Evolutionary conservation across 2,113 vertebrate genomes (phyloP), one percentile per base, ranked within the genome.

Genomic region (Erythrolamprus reginae): DNA sequence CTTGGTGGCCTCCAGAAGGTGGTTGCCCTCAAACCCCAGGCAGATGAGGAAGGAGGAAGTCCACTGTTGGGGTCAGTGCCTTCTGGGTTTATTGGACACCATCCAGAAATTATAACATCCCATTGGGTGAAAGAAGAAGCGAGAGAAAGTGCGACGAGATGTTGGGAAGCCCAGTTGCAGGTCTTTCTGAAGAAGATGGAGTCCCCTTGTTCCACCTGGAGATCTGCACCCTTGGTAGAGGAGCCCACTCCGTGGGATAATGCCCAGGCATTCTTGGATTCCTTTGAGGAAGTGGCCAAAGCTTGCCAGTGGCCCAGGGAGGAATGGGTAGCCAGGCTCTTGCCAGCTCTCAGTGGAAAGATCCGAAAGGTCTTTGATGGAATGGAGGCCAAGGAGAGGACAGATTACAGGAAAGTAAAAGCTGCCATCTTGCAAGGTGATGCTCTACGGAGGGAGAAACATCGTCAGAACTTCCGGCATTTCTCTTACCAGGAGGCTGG

Each of bases 371-470:
- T 53, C 86, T 58, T 91, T 82, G 7, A 28, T 4, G 26, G 42
- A 21, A 38, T 91, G 65, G 61, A 58, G 0, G 42, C 6, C 28
- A 1, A 12, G 1, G 86, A 87, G 45, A 82, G 70, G 5, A 23
- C 26, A 52, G 90, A 91, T 38, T 91, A 91, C 6, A 12, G 84
- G 95, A 96, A 88, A 93, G 95, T 87, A 33, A 86, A 90, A 51
- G 89, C 3, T 0, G 89, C 89, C 58, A 86, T 87, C 26, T 86
- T 90, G 89, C 61, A 38, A 86, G 24, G 38, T 24, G 89, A 90
- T 1, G 8, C 50, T 24, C 10, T 55, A 24, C 13, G 52, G 38
- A 77, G 84, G 7, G 85, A 90, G 61, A 87, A 45, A 61, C 51
- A 24, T 51, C 61, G 85, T 4, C 90, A 87, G 4, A 17, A 90